These are phyloP conservation scores for Orchesella cincta DNA, from an alignment of 1,140 invertebrate genomes.

Conservation along the genomic window DNA sequence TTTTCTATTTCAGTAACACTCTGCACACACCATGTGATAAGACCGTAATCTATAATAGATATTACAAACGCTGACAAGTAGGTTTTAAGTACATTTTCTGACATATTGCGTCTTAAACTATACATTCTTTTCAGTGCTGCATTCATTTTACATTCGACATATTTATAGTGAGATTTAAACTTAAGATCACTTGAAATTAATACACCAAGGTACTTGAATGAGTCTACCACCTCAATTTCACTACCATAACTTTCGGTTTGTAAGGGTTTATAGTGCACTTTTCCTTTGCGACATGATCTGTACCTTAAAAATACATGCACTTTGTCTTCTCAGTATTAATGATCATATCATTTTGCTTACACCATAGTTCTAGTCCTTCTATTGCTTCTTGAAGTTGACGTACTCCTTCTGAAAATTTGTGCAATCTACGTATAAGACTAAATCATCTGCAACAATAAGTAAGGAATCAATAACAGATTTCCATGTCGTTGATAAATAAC, in stretches of 20 bases:
- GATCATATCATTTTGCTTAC: background rate
- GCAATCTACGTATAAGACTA: background rate
- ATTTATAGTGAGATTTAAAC: background rate
- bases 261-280: background rate
- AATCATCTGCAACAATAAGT: background rate
- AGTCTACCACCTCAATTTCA: background rate
- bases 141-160: slow-evolving; percentile 1
- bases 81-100: background rate
- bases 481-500: slow-evolving; percentile 1
- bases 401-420: background rate
- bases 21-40: background rate
- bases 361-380: background rate
- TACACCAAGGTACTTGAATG: slow-evolving; percentile 1
- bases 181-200: background rate
- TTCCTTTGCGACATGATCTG: background rate
- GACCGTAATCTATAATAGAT: background rate
- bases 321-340: slow-evolving; percentile 13
- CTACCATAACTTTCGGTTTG: background rate
- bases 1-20: background rate
- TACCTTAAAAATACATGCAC: background rate
- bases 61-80: background rate
- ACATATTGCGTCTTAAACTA: background rate
- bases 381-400: background rate
- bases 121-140: background rate
- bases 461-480: background rate